These are phyloP conservation scores for Hirudinaria manillensis DNA, from an alignment of 2,888 invertebrate species.

Conservation along the genomic window DNA sequence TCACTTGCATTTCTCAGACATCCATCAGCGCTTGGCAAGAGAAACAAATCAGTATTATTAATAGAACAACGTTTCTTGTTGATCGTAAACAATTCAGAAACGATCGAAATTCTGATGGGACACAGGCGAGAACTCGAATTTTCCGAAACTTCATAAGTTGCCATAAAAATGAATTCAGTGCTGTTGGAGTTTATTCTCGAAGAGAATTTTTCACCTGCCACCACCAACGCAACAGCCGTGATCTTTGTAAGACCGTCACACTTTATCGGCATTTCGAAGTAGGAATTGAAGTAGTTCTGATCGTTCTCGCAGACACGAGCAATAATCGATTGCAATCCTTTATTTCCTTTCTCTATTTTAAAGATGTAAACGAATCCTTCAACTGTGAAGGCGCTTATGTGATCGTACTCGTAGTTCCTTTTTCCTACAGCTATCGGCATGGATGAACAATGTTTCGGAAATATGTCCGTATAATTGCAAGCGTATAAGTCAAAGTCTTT, in stretches of 20 bases:
- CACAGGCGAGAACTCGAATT: neutral
- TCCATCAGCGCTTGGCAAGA: too few relatives aligned
- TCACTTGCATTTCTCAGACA: too few relatives aligned
- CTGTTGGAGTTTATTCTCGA: neutral
- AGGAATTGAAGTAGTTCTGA: slow-evolving; percentile 14
- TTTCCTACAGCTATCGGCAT: neutral
- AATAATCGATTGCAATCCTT: neutral
- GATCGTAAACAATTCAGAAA: neutral
- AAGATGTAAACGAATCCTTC: slow-evolving; percentile 8
- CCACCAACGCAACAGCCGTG: slow-evolving; percentile 9
- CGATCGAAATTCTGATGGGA: neutral
- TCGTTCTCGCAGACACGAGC: slow-evolving; percentile 10
- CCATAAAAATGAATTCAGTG: neutral
- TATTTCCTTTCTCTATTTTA: neutral
- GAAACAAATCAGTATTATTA: too few relatives aligned
- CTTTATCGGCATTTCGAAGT: slow-evolving; percentile 14
- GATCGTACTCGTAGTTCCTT: neutral
- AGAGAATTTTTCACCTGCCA: neutral
- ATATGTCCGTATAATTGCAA: neutral
- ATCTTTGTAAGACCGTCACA: neutral
- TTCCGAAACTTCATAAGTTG: neutral
- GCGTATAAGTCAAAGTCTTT: neutral
- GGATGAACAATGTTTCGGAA: neutral
- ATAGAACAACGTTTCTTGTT: slow-evolving; percentile 2
- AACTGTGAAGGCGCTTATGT: neutral